phyloP scores from a whole-genome alignment of 1,140 invertebrate genomes.

The Conus betulinus region DNA sequence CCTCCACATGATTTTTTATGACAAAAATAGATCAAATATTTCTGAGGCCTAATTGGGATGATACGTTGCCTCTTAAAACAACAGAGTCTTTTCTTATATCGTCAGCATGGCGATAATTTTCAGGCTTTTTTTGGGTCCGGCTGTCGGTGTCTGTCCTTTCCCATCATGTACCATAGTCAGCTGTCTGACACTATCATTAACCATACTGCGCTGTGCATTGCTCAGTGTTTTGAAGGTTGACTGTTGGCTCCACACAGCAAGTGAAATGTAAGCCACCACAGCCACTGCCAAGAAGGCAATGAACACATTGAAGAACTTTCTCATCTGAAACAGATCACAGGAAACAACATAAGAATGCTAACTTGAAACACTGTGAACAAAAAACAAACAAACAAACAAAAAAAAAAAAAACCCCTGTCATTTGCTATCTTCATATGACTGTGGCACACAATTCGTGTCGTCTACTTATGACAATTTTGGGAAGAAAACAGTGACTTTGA shows the following conservation, averaged over 20 bases:
- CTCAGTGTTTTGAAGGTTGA: background rate
- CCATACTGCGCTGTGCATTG: background rate
- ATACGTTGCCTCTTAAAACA: background rate
- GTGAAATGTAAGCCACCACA: background rate
- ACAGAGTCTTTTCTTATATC: background rate
- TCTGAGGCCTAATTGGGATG: background rate
- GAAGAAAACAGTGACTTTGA: too few relatives aligned
- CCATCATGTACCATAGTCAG: background rate
- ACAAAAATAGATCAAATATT: slow-evolving; percentile 55
- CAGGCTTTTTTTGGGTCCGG: too few relatives aligned
- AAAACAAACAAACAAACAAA: too few relatives aligned
- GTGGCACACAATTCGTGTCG: too few relatives aligned
- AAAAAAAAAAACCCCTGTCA: too few relatives aligned
- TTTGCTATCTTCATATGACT: too few relatives aligned
- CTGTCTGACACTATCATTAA: background rate
- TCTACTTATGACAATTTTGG: too few relatives aligned
- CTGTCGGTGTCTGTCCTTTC: background rate
- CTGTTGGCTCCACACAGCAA: background rate
- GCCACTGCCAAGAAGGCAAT: background rate
- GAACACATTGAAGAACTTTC: background rate
- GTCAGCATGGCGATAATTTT: background rate
- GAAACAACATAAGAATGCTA: too few relatives aligned
- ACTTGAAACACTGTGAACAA: too few relatives aligned
- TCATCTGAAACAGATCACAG: background rate
- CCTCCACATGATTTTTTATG: slow-evolving; percentile 51